phyloP scores from a whole-genome alignment of 2,113 vertebrate species.

The Phyllostomus hastatus region DNA sequence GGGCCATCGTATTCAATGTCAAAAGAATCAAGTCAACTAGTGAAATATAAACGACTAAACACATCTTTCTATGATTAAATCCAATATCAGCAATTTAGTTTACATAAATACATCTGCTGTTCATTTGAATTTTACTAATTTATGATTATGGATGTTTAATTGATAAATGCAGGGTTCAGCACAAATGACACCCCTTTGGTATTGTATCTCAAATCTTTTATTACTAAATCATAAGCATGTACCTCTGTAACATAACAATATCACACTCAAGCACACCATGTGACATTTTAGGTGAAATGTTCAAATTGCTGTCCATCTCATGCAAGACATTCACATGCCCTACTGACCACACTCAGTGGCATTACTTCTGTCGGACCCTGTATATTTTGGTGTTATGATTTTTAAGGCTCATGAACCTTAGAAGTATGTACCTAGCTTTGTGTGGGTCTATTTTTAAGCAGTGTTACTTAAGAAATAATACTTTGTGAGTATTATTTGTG shows the following conservation, averaged over 20 bases:
- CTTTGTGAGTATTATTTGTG: too few species aligned
- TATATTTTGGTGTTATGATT: background rate
- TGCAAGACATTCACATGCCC: too few species aligned
- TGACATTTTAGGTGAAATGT: too few species aligned
- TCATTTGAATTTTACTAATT: background rate
- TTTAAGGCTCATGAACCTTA: background rate
- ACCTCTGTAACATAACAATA: too few species aligned
- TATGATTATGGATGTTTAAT: background rate
- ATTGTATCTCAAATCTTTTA: too few species aligned
- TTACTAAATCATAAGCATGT: too few species aligned
- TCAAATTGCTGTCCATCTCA: too few species aligned
- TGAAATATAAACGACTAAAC: background rate
- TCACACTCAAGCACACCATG: too few species aligned
- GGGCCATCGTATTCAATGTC: background rate
- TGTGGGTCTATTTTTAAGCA: conserved; percentile 25
- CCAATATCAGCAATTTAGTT: background rate
- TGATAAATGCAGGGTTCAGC: background rate
- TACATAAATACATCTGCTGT: background rate
- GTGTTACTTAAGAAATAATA: background rate
- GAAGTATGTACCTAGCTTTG: background rate
- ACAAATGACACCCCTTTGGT: too few species aligned
- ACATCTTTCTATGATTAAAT: background rate
- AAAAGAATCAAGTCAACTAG: background rate
- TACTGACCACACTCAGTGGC: too few species aligned
- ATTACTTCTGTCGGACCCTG: too few species aligned